Percentiles rank a stretch among this genome's conserved stretches.
These are phyloP conservation scores for Sminthurinus aureus DNA, from an alignment of 2,888 invertebrate species.

Conservation along the genomic window DNA sequence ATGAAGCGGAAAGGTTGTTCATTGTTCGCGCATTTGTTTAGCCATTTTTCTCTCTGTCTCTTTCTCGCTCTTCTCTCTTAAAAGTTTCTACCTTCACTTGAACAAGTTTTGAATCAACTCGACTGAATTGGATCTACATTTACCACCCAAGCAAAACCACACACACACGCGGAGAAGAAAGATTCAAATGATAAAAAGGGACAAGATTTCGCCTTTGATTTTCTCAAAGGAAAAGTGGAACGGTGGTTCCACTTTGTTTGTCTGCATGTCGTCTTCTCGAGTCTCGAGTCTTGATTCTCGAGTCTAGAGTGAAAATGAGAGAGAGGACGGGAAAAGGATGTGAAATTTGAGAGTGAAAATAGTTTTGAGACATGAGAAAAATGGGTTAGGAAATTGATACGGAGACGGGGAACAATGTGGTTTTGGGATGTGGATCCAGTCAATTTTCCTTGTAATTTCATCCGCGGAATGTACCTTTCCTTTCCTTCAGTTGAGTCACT, in stretches of 20 bases:
- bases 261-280: not conserved
- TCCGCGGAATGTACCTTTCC: constrained; percentile 54
- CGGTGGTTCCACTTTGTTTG: not conserved
- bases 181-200: not conserved
- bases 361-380: constrained; percentile 59
- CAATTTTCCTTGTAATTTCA: constrained; percentile 60
- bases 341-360: constrained; percentile 45
- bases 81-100: too few relatives aligned
- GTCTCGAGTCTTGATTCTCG: not conserved
- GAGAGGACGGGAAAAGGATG: not conserved
- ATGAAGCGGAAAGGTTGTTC: constrained; percentile 11
- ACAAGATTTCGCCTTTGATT: too few relatives aligned
- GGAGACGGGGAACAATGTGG: constrained; percentile 43
- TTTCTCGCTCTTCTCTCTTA: not conserved
- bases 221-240: too few relatives aligned
- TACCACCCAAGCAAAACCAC: not conserved
- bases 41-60: not conserved
- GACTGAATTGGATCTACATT: not conserved
- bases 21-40: constrained; percentile 12
- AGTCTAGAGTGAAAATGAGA: not conserved
- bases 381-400: constrained; percentile 56
- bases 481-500: constrained; percentile 3
- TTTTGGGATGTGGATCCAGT: constrained; percentile 50
- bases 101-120: too few relatives aligned
- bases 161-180: not conserved